phyloP scores from a whole-genome alignment of 2,888 invertebrate species.

The Plebejus melissa region DNA sequence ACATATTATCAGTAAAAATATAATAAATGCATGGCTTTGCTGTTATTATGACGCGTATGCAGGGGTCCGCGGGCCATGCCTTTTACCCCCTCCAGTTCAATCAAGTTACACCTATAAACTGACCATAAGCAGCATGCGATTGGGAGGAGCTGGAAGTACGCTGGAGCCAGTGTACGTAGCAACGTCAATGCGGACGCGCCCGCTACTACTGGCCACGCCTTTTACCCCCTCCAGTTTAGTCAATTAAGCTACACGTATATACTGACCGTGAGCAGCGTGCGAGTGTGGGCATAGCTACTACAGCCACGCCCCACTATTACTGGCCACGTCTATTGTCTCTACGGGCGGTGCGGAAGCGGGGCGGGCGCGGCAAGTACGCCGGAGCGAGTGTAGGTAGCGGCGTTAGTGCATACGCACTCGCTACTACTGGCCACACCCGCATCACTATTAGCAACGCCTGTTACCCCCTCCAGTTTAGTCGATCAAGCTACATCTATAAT shows the following conservation, averaged over 20 bases:
- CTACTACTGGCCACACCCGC: too few species aligned
- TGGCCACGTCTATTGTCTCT: too few species aligned
- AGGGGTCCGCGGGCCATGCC: slow-evolving; percentile 77
- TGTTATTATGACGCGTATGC: slow-evolving; percentile 80
- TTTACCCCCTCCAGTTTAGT: too few species aligned
- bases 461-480: too few species aligned
- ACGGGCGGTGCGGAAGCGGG: slow-evolving; percentile 78
- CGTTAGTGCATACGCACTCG: background rate
- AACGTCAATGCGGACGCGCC: background rate
- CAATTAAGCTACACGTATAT: background rate
- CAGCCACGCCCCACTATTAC: too few species aligned
- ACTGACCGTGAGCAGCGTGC: slow-evolving; percentile 42
- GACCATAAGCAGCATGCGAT: too few species aligned
- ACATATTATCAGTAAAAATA: too few species aligned
- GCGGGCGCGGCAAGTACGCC: slow-evolving; percentile 84
- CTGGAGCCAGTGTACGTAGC: slow-evolving; percentile 46
- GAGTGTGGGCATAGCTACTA: slow-evolving; percentile 30
- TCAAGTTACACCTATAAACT: too few species aligned
- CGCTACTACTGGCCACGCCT: too few species aligned
- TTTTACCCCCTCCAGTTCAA: too few species aligned
- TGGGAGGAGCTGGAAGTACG: background rate
- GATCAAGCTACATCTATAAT: background rate
- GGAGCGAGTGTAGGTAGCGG: slow-evolving; percentile 85
- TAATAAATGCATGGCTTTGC: too few species aligned
- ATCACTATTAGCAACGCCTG: too few species aligned